Base-by-base conservation (phyloP, 2,113 vertebrate genomes). In the Choloepus hoffmanni region DNA sequence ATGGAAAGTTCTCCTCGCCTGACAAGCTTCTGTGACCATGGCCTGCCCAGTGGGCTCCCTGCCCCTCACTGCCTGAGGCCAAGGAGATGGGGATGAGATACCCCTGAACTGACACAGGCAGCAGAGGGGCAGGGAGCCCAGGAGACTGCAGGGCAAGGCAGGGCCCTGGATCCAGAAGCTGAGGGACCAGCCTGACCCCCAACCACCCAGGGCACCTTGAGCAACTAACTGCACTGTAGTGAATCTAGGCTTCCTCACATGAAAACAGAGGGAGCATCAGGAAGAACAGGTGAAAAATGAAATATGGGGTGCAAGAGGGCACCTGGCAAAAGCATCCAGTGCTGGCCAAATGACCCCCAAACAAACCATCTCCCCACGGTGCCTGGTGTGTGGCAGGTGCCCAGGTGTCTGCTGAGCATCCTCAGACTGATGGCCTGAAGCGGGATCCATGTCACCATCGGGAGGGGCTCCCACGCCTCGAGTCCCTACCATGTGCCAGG, bases 241-340 rank as follows among this genome's bases (percentile, higher is more conserved):
- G 76, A 74, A 95, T 92, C 73, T 74, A 92, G 70, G 50, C 86
- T 68, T 95, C 50, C 89, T 90, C 50, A 18, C 67, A 81, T 74
- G 58, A 70, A 83, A 96, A 92, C 65, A 26, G n/a, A 95, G 50
- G 89, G 40, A 86, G 33, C 77, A 68, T 5, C 28, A 94, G 89
- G 50, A 85, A 4, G 15, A 60, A 79, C 21, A 88, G 76, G 15
- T 33, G 7, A 78, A 53, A 92, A 74, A 40, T 24, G n/a, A 95
- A 76, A 14, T 26, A 68, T 74, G 10, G 58, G 36, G 73, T 74
- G 10, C 24, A 74, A 55, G 23, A 73, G 13, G 81, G 40, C 30
- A 90, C 62, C 36, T 7, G 1, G 43, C 16, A 28, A 87, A 81
- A 85, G 53, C 55, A 58, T 74, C 48, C n/a, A 28, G 79, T 63